Evolutionary conservation across 2,888 invertebrate genomes (phyloP).

Genomic region (Lamellibrachia satsuma): DNA sequence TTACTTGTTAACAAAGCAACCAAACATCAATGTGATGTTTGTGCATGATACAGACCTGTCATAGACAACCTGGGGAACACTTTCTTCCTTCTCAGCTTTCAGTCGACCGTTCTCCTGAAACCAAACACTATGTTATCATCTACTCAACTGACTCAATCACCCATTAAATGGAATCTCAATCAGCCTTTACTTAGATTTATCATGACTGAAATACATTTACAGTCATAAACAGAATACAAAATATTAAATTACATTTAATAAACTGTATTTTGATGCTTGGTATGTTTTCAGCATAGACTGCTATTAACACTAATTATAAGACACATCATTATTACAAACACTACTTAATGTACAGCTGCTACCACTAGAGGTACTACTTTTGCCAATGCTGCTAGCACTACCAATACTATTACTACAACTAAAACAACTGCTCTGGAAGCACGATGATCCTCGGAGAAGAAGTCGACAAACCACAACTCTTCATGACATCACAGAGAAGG

Average conservation of each 20-base stretch:
- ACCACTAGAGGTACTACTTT: neutral
- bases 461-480: no score
- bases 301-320: no score
- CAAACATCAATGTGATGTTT: neutral
- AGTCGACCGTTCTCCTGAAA: neutral
- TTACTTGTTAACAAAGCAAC: neutral
- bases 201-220: no score
- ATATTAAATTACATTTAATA: no score
- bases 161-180: no score
- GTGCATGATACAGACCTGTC: neutral
- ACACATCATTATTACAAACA: no score
- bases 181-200: no score
- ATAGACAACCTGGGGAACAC: neutral
- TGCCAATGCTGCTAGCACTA: constrained; percentile 19
- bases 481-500: no score
- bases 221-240: no score
- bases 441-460: neutral
- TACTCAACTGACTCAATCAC: no score
- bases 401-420: neutral
- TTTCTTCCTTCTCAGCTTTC: neutral
- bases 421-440: neutral
- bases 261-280: no score
- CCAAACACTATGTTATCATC: neutral
- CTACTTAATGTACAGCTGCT: neutral
- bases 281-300: no score